Base-by-base conservation (phyloP, 2,888 invertebrate species). In the Cancer borealis region DNA sequence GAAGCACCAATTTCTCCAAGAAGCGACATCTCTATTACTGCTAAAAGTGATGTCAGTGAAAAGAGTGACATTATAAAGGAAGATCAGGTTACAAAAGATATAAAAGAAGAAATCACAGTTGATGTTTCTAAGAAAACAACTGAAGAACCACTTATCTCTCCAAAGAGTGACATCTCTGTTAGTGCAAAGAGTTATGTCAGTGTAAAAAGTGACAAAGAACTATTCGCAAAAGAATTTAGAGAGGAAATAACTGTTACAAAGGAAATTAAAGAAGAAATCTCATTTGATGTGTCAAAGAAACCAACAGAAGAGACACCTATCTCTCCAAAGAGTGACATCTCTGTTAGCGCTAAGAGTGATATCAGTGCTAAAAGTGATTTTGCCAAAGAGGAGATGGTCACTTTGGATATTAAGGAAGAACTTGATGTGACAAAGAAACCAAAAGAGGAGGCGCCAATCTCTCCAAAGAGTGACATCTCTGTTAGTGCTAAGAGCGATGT, bases 21-120 rank as follows among this genome's bases (percentile, higher is more conserved):
- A 45, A 88, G 88, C 39, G 88, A 88, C 45, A 88, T 88, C 6
- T 88, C 88, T 12, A 39, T 88, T 14, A 93, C 91, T 91, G 60
- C 39, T 17, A 93, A 91, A 54, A 93, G 93, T 93, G 88, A 89
- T 73, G 47, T 89, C 10, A 93, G 93, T 73, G 21, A 90, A 66
- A 93, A 93, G 66, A 60, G 47, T 46, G 90, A 90, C 30, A 30
- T 21, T 66, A 39, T n/a, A 46, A 73, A n/a, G 8, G 14, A n/a
- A 88, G 79, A 54, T 3, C 14, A 17, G 14, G 17, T 54, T 54
- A 14, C 54, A 12, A 54, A 49, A n/a, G 93, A 84, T 6, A 30
- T 26, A 6, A 92, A 46, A 39, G 60, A 93, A 54, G 73, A 93
- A 26, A 66, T 60, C 26, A 45, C 49, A 39, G 10, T 88, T 88